Base-by-base conservation (phyloP, 2,113 vertebrate genomes). In the Lophius piscatorius region DNA sequence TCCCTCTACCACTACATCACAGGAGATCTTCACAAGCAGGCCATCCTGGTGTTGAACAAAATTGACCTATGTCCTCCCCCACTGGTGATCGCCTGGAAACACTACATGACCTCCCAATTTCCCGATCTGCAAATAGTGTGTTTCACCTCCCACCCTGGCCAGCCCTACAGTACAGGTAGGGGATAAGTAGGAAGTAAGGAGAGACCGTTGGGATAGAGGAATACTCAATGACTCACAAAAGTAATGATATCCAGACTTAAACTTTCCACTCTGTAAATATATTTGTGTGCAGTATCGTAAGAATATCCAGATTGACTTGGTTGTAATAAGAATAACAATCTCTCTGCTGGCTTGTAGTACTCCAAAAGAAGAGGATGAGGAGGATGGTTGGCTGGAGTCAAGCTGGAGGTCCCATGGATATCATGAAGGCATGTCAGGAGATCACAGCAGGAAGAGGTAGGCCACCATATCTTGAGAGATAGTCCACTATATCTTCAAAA, bases 1-100 rank as follows among this genome's bases (percentile, higher is more conserved):
- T 83, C 91, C 22, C 60, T 98, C 41, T 95, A 95, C 16, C 82
- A 92, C 63, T 93, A 94, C 20, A 92, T 98, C 78, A 94, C 93
- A 3, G 89, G 70, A 51, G 90, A 94, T 12, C 82, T 95, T 18
- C 89, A 92, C 34, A 92, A 93, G 83, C 88, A 92, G 1, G 82
- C 96, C 26, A 79, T 98, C 31, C 78, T 98, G 82, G 93, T 98
- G 45, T 86, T 98, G 64, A 98, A 98, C 88, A 98, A 98, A 83
- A 89, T 85, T 0, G 95, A 98, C 63, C 85, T 98, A 58, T 93
- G 93, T 23, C 90, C 94, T 0, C 89, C 94, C 0, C 87, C 94
- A 0, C 84, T 96, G 0, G 94, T 94, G 44, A 89, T 94, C 0
- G 94, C 95, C 71, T 97, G 96, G 96, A 95, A 93, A 83, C 92